phyloP scores from a whole-genome alignment of 2,888 invertebrate genomes.

The Tipula vernalis region DNA sequence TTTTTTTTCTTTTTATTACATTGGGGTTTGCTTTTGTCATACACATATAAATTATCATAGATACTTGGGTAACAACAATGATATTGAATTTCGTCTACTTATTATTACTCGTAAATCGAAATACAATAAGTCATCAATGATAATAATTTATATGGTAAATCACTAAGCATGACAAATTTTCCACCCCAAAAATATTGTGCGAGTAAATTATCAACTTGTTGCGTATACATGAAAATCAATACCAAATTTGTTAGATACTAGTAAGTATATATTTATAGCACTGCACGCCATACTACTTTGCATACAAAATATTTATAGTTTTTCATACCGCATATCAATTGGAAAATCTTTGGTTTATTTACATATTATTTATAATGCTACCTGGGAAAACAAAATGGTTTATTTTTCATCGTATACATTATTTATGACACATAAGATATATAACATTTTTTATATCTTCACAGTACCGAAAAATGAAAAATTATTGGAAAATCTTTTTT shows the following conservation, averaged over 20 bases:
- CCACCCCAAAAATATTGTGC: neutral
- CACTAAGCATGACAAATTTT: neutral
- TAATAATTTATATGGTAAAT: neutral
- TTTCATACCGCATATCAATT: neutral
- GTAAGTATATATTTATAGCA: neutral
- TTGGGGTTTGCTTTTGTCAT: neutral
- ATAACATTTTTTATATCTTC: neutral
- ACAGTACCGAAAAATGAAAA: neutral
- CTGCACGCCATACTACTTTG: neutral
- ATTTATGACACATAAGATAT: neutral
- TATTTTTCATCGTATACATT: neutral
- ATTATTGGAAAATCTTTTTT: neutral
- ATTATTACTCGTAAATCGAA: neutral
- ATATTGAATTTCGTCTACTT: neutral
- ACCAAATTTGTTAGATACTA: neutral
- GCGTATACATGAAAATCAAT: neutral
- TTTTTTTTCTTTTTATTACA: too few species aligned
- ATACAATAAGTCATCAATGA: neutral
- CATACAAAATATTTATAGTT: neutral
- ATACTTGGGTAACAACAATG: neutral
- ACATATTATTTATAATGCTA: neutral
- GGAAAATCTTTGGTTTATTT: neutral
- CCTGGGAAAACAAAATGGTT: neutral
- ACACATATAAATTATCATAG: neutral
- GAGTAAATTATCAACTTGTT: neutral